Conservation (phyloP, 2,888 invertebrate species). For the Eudasyphora cyanicolor region DNA sequence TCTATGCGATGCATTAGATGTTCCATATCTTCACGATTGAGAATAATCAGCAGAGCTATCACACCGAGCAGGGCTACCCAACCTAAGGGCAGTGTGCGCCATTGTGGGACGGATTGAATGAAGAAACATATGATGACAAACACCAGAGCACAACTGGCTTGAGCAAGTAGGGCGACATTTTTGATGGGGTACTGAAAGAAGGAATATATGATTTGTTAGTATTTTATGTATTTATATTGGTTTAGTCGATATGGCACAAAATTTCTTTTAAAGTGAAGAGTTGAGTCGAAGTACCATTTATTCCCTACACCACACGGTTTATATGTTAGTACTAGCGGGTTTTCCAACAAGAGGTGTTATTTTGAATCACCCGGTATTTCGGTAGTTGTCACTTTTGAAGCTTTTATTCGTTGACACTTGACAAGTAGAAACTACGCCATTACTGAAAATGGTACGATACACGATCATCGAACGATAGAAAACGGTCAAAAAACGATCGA, state of each 20-base stretch:
- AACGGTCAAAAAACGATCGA: too few species aligned
- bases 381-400: too few species aligned
- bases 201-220: background rate
- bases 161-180: constrained; percentile 86
- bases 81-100: constrained; percentile 88
- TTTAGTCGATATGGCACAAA: background rate
- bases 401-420: too few species aligned
- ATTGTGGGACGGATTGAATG: constrained; percentile 88
- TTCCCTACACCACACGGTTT: too few species aligned
- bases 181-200: constrained; percentile 89
- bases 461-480: too few species aligned
- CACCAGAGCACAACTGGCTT: constrained; percentile 85
- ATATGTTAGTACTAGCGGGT: too few species aligned
- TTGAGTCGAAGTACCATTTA: too few species aligned
- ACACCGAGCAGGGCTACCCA: constrained; percentile 94
- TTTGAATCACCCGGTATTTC: too few species aligned
- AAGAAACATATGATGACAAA: constrained; percentile 91
- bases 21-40: constrained; percentile 82
- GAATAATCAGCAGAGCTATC: constrained; percentile 87
- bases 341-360: too few species aligned
- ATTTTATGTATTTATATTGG: background rate
- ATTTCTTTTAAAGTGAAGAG: background rate
- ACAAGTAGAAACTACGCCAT: too few species aligned
- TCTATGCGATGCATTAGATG: constrained; percentile 78
- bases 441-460: too few species aligned